Evolutionary conservation across 2,888 invertebrate species (phyloP).

Genomic region (Polydrusus cervinus): DNA sequence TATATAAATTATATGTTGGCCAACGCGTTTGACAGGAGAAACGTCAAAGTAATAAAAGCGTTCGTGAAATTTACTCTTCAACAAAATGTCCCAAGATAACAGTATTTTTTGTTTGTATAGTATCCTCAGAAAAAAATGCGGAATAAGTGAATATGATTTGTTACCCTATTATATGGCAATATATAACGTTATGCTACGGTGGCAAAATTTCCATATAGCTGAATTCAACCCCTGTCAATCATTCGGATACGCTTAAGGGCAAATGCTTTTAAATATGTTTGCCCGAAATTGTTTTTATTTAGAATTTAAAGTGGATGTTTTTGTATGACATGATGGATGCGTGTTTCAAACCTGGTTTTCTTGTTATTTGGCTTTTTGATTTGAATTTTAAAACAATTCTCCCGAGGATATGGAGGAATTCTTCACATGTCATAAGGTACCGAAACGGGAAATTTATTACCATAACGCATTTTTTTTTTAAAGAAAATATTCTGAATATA

Average conservation of each 20-base stretch:
- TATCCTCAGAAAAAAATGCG: conserved; percentile 19
- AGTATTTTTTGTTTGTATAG: background rate
- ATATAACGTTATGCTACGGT: conserved; percentile 47
- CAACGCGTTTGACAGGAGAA: too few species aligned
- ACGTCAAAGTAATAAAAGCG: too few species aligned
- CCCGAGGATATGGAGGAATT: conserved; percentile 54
- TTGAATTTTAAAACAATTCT: conserved; percentile 66
- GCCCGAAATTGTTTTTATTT: conserved; percentile 72
- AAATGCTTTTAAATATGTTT: conserved; percentile 71
- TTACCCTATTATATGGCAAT: conserved; percentile 49
- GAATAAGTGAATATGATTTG: conserved; percentile 41
- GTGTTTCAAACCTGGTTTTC: conserved; percentile 68
- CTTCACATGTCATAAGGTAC: conserved; percentile 25
- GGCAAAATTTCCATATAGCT: conserved; percentile 54
- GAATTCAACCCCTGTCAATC: conserved; percentile 69
- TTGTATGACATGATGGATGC: conserved; percentile 70
- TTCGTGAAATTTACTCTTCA: too few species aligned
- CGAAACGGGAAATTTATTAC: conserved; percentile 40
- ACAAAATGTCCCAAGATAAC: background rate
- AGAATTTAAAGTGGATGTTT: conserved; percentile 71
- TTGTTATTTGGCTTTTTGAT: conserved; percentile 70
- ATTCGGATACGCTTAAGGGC: conserved; percentile 67
- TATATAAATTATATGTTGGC: too few species aligned
- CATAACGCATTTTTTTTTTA: background rate
- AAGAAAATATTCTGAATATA: background rate